phyloP scores from a whole-genome alignment of 2,888 invertebrate genomes.

The Caenorhabditis macrosperma region DNA sequence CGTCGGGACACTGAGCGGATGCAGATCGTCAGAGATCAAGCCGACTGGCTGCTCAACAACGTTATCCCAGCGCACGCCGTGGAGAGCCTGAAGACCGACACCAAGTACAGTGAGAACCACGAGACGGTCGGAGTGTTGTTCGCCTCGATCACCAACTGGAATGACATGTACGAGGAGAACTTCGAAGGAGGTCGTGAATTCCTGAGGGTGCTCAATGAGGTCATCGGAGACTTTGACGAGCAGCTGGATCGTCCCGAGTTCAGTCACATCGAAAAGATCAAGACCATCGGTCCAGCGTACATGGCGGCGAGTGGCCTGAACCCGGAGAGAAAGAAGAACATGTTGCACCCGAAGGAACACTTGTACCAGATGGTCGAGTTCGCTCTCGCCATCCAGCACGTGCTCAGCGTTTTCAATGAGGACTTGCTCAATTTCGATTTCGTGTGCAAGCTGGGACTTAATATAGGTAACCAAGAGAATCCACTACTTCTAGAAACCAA shows the following conservation, averaged over 20 bases:
- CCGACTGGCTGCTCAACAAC: conserved; percentile 95
- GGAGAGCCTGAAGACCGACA: conserved; percentile 92
- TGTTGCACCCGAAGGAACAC: conserved; percentile 78
- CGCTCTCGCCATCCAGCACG: conserved; percentile 91
- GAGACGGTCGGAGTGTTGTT: conserved; percentile 86
- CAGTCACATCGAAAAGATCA: conserved; percentile 92
- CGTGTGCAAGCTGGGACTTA: conserved; percentile 85
- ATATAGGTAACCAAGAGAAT: conserved; percentile 84
- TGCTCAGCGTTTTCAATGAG: conserved; percentile 90
- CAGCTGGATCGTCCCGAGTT: conserved; percentile 86
- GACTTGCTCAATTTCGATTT: conserved; percentile 93
- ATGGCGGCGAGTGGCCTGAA: conserved; percentile 98
- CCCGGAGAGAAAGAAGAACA: conserved; percentile 86
- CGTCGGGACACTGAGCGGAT: conserved; percentile 91
- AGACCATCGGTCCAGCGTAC: conserved; percentile 87
- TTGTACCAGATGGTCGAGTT: conserved; percentile 88
- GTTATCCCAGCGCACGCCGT: conserved; percentile 96
- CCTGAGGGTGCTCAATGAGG: conserved; percentile 92
- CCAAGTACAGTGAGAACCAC: conserved; percentile 84
- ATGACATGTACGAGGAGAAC: conserved; percentile 97
- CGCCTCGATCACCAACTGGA: conserved; percentile 96
- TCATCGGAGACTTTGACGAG: conserved; percentile 95
- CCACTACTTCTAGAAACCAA: not conserved
- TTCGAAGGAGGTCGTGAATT: conserved; percentile 94
- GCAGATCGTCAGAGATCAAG: conserved; percentile 91